Percentiles rank a stretch among this genome's conserved stretches.
phyloP scores from a whole-genome alignment of 2,888 invertebrate species.

The Limnephilus rhombicus region DNA sequence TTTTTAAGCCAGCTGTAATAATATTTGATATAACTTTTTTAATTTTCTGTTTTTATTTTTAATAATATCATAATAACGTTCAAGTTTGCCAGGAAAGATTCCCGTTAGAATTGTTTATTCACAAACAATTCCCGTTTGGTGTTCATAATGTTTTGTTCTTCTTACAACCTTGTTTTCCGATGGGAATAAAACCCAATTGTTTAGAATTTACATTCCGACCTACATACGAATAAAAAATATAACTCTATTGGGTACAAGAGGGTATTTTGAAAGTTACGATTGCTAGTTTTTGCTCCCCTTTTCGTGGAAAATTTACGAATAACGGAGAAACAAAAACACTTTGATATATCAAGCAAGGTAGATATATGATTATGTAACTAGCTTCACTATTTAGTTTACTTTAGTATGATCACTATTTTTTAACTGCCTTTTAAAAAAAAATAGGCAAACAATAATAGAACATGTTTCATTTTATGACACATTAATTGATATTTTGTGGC shows the following conservation, averaged over 20 bases:
- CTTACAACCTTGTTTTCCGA: background rate
- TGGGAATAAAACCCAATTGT: background rate
- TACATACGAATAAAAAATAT: background rate
- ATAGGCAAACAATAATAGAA: no score
- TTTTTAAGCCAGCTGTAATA: background rate
- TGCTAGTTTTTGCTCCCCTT: background rate
- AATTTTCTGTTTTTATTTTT: background rate
- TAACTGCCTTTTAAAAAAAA: background rate
- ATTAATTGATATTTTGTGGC: no score
- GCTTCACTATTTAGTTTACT: background rate
- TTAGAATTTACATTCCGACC: background rate
- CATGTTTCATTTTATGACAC: no score
- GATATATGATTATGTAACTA: no score
- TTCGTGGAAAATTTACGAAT: background rate
- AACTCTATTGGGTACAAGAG: background rate
- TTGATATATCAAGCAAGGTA: background rate
- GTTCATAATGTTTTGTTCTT: conserved; percentile 9
- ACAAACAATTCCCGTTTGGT: background rate
- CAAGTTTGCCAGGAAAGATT: background rate
- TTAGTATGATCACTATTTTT: background rate
- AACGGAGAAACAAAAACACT: background rate
- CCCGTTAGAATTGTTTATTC: conserved; percentile 1
- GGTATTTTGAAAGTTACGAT: background rate
- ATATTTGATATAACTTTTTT: background rate
- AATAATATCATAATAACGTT: background rate